phyloP scores from a whole-genome alignment of 1,140 invertebrate genomes.

The Heliothis virescens region DNA sequence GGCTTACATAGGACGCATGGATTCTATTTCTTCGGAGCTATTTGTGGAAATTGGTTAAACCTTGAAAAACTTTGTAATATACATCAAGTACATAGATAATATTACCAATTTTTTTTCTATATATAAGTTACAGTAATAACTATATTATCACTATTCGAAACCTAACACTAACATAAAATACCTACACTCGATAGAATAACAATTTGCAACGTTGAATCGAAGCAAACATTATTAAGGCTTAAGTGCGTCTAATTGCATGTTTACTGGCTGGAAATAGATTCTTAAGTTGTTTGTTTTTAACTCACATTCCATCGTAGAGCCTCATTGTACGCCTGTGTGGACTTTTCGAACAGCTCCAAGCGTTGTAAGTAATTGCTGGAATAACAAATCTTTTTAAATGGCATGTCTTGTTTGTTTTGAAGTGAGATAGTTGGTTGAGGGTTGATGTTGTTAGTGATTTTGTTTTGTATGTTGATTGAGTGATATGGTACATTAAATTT shows the following conservation, averaged over 20 bases:
- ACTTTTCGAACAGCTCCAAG: conserved; percentile 79
- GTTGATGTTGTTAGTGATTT: neutral
- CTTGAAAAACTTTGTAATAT: too few relatives aligned
- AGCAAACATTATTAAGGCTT: conserved; percentile 40
- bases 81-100: too few relatives aligned
- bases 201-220: conserved; percentile 1
- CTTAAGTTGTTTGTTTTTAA: conserved; percentile 55
- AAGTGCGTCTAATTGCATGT: conserved; percentile 59
- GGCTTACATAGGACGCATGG: too few relatives aligned
- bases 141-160: too few relatives aligned
- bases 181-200: conserved; percentile 8
- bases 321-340: conserved; percentile 80
- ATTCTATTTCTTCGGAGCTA: too few relatives aligned
- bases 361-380: conserved; percentile 81
- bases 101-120: too few relatives aligned
- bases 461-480: neutral
- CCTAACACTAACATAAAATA: neutral
- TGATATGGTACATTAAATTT: too few relatives aligned
- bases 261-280: conserved; percentile 53
- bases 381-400: conserved; percentile 29
- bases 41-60: too few relatives aligned
- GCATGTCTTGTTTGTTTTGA: conserved; percentile 6
- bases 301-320: conserved; percentile 81
- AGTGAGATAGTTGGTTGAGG: neutral
- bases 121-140: too few relatives aligned